Base-by-base conservation (phyloP, 1,140 invertebrate genomes). In the Leptinotarsa lineolata region DNA sequence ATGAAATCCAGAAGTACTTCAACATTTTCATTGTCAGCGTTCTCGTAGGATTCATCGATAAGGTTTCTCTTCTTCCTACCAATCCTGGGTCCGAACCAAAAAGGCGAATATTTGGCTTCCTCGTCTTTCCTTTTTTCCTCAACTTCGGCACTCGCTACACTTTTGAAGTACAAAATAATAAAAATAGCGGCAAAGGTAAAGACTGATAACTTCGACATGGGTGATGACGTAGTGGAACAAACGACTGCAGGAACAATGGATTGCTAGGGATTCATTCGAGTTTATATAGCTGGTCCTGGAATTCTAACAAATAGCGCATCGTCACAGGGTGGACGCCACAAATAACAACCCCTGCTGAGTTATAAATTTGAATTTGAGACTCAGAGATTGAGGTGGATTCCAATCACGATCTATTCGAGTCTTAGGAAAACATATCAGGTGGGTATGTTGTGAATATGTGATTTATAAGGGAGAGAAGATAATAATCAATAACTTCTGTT, bases 71-170 rank as follows among this genome's bases (percentile, higher is more conserved):
- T 77, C 39, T 65, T 77, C 54, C 76, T 73, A 4, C 76, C 76
- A 3, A 77, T 69, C 21, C 76, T 65, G 20, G 76, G 76, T 24
- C 76, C 76, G 58, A 77, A 77, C 76, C 76, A 77, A 64, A 77
- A 72, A 4, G 67, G 59, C 2, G 70, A 72, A 54, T 18, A 21
- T 54, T 68, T 54, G 13, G 11, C 39, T 12, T 58, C 67, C 16
- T 58, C 67, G 15, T 68, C 67, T 54, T 68, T 68, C 24, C 20
- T 15, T 16, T 48, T 54, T 20, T 68, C 45, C 1, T 21, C 20
- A 5, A 68, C 20, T 54, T 68, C 67, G 44, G 30, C n/a, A 15
- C n/a, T n/a, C 20, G 46, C 2, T 15, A 48, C 18, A 16, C 44
- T 54, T 24, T 48, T 54, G 46, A 68, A 68, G 22, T 68, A 68